Base-by-base conservation (phyloP, 1,140 invertebrate genomes). In the Ruditapes philippinarum region DNA sequence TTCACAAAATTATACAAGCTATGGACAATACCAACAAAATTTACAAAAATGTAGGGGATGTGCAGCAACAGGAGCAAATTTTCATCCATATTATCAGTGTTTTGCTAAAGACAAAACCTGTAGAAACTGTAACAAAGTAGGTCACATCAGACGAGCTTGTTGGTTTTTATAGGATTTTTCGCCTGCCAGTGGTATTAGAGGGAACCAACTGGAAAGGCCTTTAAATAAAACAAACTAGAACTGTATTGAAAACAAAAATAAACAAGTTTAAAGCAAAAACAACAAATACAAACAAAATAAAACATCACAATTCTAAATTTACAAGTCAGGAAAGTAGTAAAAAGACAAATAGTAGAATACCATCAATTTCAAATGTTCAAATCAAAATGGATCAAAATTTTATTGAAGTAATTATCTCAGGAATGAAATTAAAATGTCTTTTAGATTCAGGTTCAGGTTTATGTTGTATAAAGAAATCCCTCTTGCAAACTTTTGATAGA, bases 121-220 rank as follows among this genome's bases (percentile, higher is more conserved):
- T 28, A 1, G 28, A 4, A 5, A 28, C 28, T 62, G 25, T 5
- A 28, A n/a, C 25, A 62, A 62, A 28, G 25, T 4, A 25, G 57
- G 57, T 25, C 57, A 62, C 57, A 62, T 62, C 25, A 28, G 28
- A 62, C 25, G 25, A n/a, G 57, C 57, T 28, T 62, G 57, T n/a
- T 62, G 57, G 57, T 28, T 9, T 4, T 14, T 38, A 73, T 73
- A 73, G 68, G 68, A 73, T 28, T 5, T 19, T 45, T 45, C 36
- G 68, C 68, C 68, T 73, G n/a, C 68, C 68, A 73, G 36, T 14
- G 68, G 68, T 73, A 9, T 22, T 40, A 73, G 40, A 73, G 68
- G 40, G 68, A 73, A 73, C 68, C 68, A 73, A 5, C 36, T 73
- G 68, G 68, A 73, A 38, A 73, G 68, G 33, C 68, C 40, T 5